Base-by-base conservation (phyloP, 2,113 vertebrate genomes). In the Gnathonemus longibarbis region DNA sequence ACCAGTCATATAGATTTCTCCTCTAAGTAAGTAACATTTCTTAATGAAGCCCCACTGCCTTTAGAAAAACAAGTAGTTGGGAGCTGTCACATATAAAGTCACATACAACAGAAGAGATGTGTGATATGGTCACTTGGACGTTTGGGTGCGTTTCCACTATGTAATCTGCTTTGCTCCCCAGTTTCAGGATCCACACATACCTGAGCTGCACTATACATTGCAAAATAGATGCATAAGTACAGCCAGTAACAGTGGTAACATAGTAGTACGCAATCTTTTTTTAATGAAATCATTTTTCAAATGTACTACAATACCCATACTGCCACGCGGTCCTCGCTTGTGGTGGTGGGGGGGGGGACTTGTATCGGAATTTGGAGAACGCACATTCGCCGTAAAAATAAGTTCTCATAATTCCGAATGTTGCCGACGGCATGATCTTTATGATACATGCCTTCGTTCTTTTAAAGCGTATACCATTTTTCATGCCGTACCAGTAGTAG, bases 271-370 rank as follows among this genome's bases (percentile, higher is more conserved):
- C 21, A 58, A 88, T 13, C 8, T 42, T 62, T 62, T 17, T 9
- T 5, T 35, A n/a, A 46, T 8, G 8, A 58, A 46, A 58, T 11
- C 2, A 3, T 31, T 87, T 35, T 31, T 5, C 24, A 52, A 13
- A 31, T 42, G 50, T 13, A 95, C 95, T 95, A 93, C 94, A 93
- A 92, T 95, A 90, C 94, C 95, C 94, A 95, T 84, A 56, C 92
- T 92, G 0, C 93, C 31, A 8, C 8, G 49, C 42, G 39, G 45
- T 19, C 11, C 8, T 66, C 24, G 88, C 17, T 52, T 87, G 5
- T 50, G 17, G 0, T 24, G 15, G 2, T 19, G 5, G 19, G 5
- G 53, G 17, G 24, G 17, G 24, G 10, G 17, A n/a, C 46, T 24
- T 11, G n/a, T 1, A 15, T 53, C 6, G 5, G 6, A 7, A 5